Percentiles rank a stretch among this genome's conserved stretches.
Evolutionary conservation across 1,140 invertebrate species (phyloP).

Genomic region (Bombus confusus): DNA sequence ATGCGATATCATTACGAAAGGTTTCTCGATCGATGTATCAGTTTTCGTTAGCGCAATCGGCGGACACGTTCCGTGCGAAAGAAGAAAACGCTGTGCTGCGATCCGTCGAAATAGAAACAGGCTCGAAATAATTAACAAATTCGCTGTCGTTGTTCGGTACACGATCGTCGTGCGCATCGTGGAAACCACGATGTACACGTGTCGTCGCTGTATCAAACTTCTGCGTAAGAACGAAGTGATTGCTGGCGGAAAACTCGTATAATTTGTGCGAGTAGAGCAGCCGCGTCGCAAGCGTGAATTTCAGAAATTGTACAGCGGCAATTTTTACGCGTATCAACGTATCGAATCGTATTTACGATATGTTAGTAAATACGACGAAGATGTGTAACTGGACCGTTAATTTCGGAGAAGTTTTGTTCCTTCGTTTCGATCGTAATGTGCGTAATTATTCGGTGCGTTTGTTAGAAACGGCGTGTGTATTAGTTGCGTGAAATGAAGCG

Average conservation of each 20-base stretch:
- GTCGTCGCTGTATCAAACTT: not conserved
- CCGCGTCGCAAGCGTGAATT: not conserved
- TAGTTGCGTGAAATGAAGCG: constrained; percentile 12
- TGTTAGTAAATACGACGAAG: not conserved
- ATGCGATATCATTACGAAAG: too few relatives aligned
- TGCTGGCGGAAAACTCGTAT: not conserved
- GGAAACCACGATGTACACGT: not conserved
- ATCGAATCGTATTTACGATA: not conserved
- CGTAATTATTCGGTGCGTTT: not conserved
- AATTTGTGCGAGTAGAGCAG: not conserved
- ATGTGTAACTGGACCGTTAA: not conserved
- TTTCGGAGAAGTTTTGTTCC: not conserved
- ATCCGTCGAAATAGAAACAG: not conserved
- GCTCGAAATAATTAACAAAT: constrained; percentile 13
- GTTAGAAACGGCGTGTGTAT: not conserved
- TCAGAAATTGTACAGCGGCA: not conserved
- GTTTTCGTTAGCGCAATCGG: too few relatives aligned
- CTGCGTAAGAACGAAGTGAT: not conserved
- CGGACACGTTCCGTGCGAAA: too few relatives aligned
- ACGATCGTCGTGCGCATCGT: not conserved
- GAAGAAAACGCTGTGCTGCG: too few relatives aligned
- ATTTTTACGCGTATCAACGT: not conserved
- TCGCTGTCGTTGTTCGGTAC: not conserved
- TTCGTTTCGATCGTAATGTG: not conserved
- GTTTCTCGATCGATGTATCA: too few relatives aligned